Evolutionary conservation across 1,140 invertebrate species (phyloP).

Genomic region (Kradibia gibbosae): DNA sequence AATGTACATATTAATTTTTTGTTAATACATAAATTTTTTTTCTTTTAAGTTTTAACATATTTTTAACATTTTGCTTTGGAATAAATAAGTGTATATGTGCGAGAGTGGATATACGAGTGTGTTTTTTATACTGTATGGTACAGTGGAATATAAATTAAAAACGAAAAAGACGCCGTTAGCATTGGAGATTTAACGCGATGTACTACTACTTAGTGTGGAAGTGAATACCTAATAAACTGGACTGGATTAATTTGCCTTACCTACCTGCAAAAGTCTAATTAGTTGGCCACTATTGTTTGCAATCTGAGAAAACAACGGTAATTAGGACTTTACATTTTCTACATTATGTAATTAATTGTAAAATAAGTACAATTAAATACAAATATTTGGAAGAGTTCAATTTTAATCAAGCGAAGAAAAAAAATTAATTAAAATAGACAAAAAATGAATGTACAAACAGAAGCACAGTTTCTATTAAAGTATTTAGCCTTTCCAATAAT

Average conservation of each 20-base stretch:
- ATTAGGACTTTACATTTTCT: neutral
- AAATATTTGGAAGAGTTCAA: too few species aligned
- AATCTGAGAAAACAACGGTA: neutral
- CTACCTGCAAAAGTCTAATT: neutral
- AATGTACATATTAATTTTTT: too few species aligned
- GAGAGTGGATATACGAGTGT: too few species aligned
- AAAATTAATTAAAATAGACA: too few species aligned
- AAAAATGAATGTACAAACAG: too few species aligned
- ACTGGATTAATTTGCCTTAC: neutral
- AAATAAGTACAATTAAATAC: neutral
- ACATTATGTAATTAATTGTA: neutral
- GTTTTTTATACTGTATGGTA: neutral
- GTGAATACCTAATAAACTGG: neutral
- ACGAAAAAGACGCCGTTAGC: neutral
- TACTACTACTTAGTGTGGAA: neutral
- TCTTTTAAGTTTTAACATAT: too few species aligned
- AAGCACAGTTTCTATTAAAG: too few species aligned
- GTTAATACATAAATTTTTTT: too few species aligned
- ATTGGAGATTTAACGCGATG: neutral
- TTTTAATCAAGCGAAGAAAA: too few species aligned
- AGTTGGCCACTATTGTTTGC: neutral
- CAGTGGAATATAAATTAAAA: neutral
- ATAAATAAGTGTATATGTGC: neutral
- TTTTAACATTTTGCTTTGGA: neutral
- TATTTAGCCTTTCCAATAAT: too few species aligned